Base-by-base conservation (phyloP, 2,797 vertebrate species). In the Tragopan temminckii region DNA sequence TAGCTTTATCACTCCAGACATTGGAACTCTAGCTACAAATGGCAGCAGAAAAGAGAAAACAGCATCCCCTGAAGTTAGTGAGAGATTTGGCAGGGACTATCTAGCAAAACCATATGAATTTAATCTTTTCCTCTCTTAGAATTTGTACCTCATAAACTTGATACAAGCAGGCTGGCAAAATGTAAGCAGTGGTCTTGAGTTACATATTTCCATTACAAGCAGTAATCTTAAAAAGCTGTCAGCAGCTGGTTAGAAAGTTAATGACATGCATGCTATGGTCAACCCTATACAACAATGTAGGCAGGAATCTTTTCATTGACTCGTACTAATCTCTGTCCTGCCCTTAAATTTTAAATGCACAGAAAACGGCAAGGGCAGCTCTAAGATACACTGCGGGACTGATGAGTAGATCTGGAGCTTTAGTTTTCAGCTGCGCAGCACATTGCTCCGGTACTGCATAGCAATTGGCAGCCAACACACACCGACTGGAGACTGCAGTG, bases 241-340 rank as follows among this genome's bases (percentile, higher is more conserved):
- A 79, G 27, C 5, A 52, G 43, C 6, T 64, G 59, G 17, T 64
- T 1, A 68, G 13, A 31, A 64, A 88, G 72, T 57, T 69, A 57
- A 48, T 25, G 10, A 4, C 38, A 58, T 11, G 8, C 42, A n/a
- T 11, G 48, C 4, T 62, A 25, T 0, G 0, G 8, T 38, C 20
- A 85, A 45, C 5, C 12, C 25, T 42, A 0, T 16, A 57, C 68
- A 75, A 63, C 19, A 31, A 21, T 77, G 77, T 12, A 64, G 43
- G 15, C 9, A 40, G 12, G 24, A 50, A 76, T 31, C 23, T 33
- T 58, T 64, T 59, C 9, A 55, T 9, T 68, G 53, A 27, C 24
- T 82, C 53, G 64, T 5, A 7, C 53, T 53, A 25, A n/a, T 40
- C 9, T 33, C 21, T n/a, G 20, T 71, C 12, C 7, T 45, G n/a